Evolutionary conservation across 1,140 invertebrate genomes (phyloP), one percentile per base, ranked within the genome.

Genomic region (Drosophila insularis): DNA sequence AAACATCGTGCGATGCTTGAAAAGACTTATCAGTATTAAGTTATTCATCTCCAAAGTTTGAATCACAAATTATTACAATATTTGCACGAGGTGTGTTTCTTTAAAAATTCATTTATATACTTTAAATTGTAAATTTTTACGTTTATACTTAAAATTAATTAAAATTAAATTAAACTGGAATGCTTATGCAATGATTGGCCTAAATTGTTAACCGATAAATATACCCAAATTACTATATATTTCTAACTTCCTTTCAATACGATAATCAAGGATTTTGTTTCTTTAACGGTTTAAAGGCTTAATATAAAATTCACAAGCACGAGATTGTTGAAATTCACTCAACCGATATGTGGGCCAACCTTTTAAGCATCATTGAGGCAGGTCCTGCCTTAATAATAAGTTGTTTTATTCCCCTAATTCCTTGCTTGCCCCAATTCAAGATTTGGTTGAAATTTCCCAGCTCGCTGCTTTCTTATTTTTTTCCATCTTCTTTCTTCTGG

Each of bases 261-360:
- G 2, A 19, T 19, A 19, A 14, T 10, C 7, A 11, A 14, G 1
- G 17, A 10, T 21, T 50, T 50, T 11, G 17, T 10, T 50, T n/a
- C 8, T 19, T 50, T 19, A 46, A 17, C 17, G 7, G 7, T 46
- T 46, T 46, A 46, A 46, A 46, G 43, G 43, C 17, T 17, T 46
- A 17, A 46, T 46, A 46, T 19, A 46, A 23, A 23, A 54, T 27
- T 19, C 46, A 23, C 6, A 11, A 31, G n/a, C n/a, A 7, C 21
- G 19, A 37, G 50, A 23, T 63, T 75, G 59, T 37, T 37, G 61
- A 40, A 59, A 65, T 37, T 63, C 43, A 76, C 17, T 63, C 72
- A 63, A 59, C 58, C 73, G 63, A 75, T 76, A 75, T 75, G 64
- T 74, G 73, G 62, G 73, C 59, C 65, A 75, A 75, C 64, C 21